Percentiles rank a stretch among this genome's conserved stretches.
Evolutionary conservation across 2,888 invertebrate species (phyloP).

Genomic region (Merodon equestris): DNA sequence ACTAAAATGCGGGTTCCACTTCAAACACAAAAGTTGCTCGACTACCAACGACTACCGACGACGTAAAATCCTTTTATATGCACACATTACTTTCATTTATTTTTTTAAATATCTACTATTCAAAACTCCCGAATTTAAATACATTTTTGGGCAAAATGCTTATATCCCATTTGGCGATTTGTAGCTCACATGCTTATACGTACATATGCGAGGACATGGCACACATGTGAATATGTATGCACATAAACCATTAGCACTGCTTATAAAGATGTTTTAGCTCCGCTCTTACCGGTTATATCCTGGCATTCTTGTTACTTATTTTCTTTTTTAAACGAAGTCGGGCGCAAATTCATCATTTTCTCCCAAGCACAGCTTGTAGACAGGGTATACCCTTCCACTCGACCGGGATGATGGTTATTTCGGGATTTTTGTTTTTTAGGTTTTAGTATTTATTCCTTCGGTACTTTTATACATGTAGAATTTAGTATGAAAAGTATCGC

Average conservation of each 20-base stretch:
- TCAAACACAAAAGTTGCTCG: slow-evolving; percentile 42
- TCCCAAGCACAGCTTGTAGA: background rate
- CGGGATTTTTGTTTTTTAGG: slow-evolving; percentile 15
- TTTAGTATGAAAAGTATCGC: slow-evolving; percentile 55
- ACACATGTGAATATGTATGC: too few species aligned
- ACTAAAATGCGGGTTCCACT: slow-evolving; percentile 77
- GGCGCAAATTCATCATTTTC: slow-evolving; percentile 16
- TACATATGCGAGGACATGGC: background rate
- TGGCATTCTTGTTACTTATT: too few species aligned
- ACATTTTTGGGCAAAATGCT: slow-evolving; percentile 31
- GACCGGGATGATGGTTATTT: slow-evolving; percentile 27
- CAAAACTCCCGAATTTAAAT: slow-evolving; percentile 54
- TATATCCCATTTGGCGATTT: slow-evolving; percentile 31
- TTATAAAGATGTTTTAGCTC: slow-evolving; percentile 26
- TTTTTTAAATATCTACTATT: slow-evolving; percentile 54
- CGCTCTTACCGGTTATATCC: background rate
- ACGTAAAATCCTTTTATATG: slow-evolving; percentile 30
- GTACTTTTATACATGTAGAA: background rate
- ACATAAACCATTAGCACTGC: background rate
- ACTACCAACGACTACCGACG: slow-evolving; percentile 20
- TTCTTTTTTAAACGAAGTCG: too few species aligned
- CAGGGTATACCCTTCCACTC: background rate
- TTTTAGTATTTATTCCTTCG: slow-evolving; percentile 50
- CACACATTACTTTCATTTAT: slow-evolving; percentile 33
- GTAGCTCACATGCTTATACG: background rate